These are phyloP conservation scores for Scolanthus callimorphus DNA, from an alignment of 92 coral and sea anemone genomes.

Conservation along the genomic window DNA sequence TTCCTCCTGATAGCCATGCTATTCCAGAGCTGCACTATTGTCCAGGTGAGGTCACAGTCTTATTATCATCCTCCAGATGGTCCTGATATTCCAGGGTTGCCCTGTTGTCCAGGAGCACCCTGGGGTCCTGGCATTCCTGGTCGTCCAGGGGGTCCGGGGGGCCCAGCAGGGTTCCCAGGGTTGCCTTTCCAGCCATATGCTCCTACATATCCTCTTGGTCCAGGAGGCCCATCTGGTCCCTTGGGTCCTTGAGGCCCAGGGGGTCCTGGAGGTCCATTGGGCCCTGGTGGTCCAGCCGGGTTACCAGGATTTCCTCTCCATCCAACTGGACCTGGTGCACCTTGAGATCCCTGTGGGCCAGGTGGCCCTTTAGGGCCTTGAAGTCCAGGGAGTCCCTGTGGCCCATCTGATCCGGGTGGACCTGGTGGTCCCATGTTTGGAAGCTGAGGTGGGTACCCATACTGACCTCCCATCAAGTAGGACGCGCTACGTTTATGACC, in stretches of 20 bases:
- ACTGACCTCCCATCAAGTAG: background rate
- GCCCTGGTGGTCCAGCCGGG: conserved; percentile 50
- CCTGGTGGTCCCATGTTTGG: conserved; percentile 26
- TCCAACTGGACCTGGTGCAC: conserved; percentile 46
- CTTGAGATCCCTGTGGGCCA: conserved; percentile 50
- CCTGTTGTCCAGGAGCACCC: conserved; percentile 49
- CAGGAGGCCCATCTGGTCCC: conserved; percentile 70
- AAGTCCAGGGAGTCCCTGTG: conserved; percentile 51
- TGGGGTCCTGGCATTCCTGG: conserved; percentile 45
- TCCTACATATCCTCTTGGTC: conserved; percentile 72
- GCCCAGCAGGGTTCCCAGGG: conserved; percentile 21
- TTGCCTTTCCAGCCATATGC: conserved; percentile 30
- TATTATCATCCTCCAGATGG: conserved; percentile 55
- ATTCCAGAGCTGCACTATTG: conserved; percentile 46
- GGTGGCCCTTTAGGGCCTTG: conserved; percentile 62
- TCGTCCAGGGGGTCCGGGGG: conserved; percentile 54
- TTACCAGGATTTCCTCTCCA: conserved; percentile 47
- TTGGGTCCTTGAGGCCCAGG: conserved; percentile 89
- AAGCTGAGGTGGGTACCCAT: background rate
- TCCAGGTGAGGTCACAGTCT: no score
- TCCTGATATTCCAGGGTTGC: conserved; percentile 41
- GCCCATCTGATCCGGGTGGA: conserved; percentile 59
- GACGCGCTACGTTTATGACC: background rate
- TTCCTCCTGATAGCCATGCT: conserved; percentile 46
- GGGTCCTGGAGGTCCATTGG: conserved; percentile 56